phyloP scores from a whole-genome alignment of 2,888 invertebrate species.

The Leptinotarsa juncta region DNA sequence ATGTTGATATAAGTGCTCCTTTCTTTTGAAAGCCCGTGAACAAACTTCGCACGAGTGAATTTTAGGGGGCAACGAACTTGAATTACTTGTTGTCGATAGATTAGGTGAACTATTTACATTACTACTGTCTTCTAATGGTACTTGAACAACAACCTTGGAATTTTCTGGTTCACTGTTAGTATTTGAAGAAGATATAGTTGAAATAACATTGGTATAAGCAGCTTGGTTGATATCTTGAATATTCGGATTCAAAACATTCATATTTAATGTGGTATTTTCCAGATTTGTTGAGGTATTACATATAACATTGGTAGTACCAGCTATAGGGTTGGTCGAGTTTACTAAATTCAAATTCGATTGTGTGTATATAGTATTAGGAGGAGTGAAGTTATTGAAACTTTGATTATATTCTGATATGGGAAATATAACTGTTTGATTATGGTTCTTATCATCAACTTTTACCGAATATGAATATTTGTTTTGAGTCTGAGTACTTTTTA shows the following conservation, averaged over 20 bases:
- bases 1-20: conserved; percentile 78
- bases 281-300: conserved; percentile 44
- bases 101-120: conserved; percentile 20
- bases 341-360: conserved; percentile 46
- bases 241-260: conserved; percentile 51
- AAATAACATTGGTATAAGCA: conserved; percentile 43
- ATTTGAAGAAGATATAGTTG: conserved; percentile 27
- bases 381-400: conserved; percentile 48
- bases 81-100: conserved; percentile 17
- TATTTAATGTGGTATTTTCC: conserved; percentile 50
- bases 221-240: conserved; percentile 38
- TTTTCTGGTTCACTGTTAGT: conserved; percentile 21
- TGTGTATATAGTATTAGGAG: conserved; percentile 45
- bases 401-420: conserved; percentile 53
- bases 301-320: conserved; percentile 46
- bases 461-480: conserved; percentile 53
- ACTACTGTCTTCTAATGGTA: conserved; percentile 33
- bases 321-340: conserved; percentile 38
- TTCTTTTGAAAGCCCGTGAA: conserved; percentile 74
- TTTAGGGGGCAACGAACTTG: conserved; percentile 36
- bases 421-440: conserved; percentile 55
- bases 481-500: conserved; percentile 49
- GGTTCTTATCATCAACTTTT: conserved; percentile 46
- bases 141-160: conserved; percentile 16
- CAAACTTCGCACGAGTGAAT: conserved; percentile 70